Evolutionary conservation across 1,140 invertebrate genomes (phyloP).

Genomic region (Scaptomyza hsui): DNA sequence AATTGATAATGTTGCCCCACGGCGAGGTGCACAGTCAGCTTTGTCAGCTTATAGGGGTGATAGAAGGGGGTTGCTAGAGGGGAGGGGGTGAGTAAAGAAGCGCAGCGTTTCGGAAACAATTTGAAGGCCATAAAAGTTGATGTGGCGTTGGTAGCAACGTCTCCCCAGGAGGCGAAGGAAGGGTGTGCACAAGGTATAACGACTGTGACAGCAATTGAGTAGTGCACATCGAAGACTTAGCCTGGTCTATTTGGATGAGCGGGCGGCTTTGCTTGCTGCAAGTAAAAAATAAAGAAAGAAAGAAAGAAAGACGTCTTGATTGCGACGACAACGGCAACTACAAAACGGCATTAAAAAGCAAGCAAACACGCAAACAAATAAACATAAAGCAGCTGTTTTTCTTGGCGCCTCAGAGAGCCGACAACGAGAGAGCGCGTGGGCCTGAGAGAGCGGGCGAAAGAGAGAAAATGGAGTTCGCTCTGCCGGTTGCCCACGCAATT

Average conservation of each 20-base stretch:
- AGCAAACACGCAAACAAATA: slow-evolving; percentile 78
- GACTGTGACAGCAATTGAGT: slow-evolving; percentile 48
- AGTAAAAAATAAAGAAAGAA: no score
- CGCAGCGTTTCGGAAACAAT: slow-evolving; percentile 80
- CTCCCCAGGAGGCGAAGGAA: neutral
- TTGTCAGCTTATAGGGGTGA: neutral
- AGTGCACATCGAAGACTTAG: slow-evolving; percentile 44
- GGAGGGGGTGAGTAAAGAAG: slow-evolving; percentile 7
- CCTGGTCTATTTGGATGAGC: slow-evolving; percentile 28
- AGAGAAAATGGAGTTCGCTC: slow-evolving; percentile 28
- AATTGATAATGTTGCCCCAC: slow-evolving; percentile 63
- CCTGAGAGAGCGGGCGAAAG: slow-evolving; percentile 1
- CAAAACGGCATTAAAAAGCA: slow-evolving; percentile 25
- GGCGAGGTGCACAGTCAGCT: slow-evolving; percentile 40
- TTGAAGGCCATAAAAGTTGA: slow-evolving; percentile 81
- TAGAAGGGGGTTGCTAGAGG: neutral
- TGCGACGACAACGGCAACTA: slow-evolving; percentile 35
- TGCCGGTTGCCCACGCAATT: slow-evolving; percentile 54
- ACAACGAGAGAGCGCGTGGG: slow-evolving; percentile 4
- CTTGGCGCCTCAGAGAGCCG: slow-evolving; percentile 46
- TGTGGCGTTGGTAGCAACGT: slow-evolving; percentile 46
- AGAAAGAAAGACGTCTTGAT: slow-evolving; percentile 16
- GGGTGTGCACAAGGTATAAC: slow-evolving; percentile 27
- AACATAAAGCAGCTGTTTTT: slow-evolving; percentile 79
- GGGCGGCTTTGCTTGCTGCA: slow-evolving; percentile 5